Evolutionary conservation across 2,888 invertebrate genomes (phyloP).

Genomic region (Hofmannophila pseudospretella): DNA sequence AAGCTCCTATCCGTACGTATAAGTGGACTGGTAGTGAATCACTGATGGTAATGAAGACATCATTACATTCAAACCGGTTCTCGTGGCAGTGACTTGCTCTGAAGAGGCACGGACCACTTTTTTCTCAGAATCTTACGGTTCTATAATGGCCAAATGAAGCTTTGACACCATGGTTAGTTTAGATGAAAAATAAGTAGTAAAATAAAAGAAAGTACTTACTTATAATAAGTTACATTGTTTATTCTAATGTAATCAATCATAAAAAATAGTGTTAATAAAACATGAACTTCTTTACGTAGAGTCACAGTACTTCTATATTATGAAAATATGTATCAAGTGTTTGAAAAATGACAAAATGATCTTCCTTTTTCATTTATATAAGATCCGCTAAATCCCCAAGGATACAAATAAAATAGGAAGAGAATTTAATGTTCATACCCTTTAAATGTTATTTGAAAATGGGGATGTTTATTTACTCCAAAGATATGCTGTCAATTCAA

Average conservation of each 20-base stretch:
- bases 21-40: slow-evolving; percentile 51
- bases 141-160: slow-evolving; percentile 2
- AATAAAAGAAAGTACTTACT: too few species aligned
- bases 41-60: slow-evolving; percentile 69
- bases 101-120: slow-evolving; percentile 28
- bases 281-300: too few species aligned
- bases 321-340: too few species aligned
- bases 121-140: slow-evolving; percentile 28
- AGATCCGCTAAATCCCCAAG: slow-evolving; percentile 33
- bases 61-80: slow-evolving; percentile 65
- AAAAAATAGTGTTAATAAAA: too few species aligned
- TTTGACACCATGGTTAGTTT: background rate
- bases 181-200: too few species aligned
- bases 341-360: slow-evolving; percentile 17
- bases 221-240: too few species aligned
- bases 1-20: slow-evolving; percentile 30
- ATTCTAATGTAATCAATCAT: too few species aligned
- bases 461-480: slow-evolving; percentile 48
- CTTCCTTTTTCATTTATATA: slow-evolving; percentile 42
- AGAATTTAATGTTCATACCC: slow-evolving; percentile 38
- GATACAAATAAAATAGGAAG: slow-evolving; percentile 44
- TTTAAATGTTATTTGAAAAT: slow-evolving; percentile 47
- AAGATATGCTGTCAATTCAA: slow-evolving; percentile 60
- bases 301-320: too few species aligned
- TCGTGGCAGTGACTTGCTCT: slow-evolving; percentile 34